Evolutionary conservation across 1,140 invertebrate genomes (phyloP).

Genomic region (Cherax destructor): DNA sequence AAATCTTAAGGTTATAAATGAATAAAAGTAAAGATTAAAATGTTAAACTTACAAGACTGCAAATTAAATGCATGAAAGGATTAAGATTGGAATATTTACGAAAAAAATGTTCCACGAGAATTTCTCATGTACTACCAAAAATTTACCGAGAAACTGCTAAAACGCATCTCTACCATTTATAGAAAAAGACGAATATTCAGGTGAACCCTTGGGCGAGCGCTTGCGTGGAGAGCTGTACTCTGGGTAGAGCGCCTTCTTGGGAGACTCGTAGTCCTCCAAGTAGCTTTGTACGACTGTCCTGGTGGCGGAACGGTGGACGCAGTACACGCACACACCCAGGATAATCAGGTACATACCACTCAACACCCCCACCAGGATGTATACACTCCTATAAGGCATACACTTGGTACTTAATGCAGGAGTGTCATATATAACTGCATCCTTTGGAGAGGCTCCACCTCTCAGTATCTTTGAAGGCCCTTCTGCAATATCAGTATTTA

Average conservation of each 20-base stretch:
- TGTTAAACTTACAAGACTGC: no score
- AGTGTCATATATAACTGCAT: background rate
- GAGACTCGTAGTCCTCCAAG: constrained; percentile 48
- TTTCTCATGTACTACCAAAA: no score
- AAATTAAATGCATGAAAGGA: no score
- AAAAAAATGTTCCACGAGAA: no score
- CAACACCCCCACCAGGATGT: constrained; percentile 10
- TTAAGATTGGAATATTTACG: no score
- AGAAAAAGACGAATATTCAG: constrained; percentile 9
- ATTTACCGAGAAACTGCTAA: no score
- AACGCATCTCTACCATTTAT: background rate
- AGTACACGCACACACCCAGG: background rate
- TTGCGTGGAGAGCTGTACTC: constrained; percentile 38
- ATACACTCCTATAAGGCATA: background rate
- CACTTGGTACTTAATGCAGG: background rate
- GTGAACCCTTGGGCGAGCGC: constrained; percentile 7
- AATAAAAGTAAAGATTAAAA: no score
- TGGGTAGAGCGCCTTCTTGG: constrained; percentile 1
- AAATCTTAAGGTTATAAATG: no score
- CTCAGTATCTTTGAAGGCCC: background rate
- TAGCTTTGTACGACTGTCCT: background rate
- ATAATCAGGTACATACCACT: constrained; percentile 10
- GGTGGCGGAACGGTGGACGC: constrained; percentile 21
- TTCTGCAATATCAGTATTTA: background rate
- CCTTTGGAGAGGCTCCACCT: background rate